Evolutionary conservation across 2,113 vertebrate genomes (phyloP).

Genomic region (Saguinus midas): DNA sequence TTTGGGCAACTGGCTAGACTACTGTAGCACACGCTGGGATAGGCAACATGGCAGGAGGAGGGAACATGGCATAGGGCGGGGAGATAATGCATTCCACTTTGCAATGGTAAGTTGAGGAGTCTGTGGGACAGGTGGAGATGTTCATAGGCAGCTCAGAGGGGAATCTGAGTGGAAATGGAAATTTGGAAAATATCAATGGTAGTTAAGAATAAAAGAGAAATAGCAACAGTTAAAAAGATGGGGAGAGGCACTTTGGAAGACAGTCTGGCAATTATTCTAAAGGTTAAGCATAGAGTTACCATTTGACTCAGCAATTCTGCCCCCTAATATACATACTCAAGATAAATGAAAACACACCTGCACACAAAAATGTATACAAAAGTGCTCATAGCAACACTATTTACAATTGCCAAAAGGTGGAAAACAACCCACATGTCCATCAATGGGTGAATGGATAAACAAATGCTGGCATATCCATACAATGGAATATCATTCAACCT

Average conservation of each 20-base stretch:
- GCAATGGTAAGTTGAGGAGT: neutral
- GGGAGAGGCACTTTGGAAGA: neutral
- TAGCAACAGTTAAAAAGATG: neutral
- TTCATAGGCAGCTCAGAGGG: neutral
- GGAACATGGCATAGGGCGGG: neutral
- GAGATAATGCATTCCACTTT: neutral
- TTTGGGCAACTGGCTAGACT: neutral
- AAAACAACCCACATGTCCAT: neutral
- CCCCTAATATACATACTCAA: neutral
- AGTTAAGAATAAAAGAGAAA: neutral
- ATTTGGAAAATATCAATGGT: neutral
- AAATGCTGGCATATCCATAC: neutral
- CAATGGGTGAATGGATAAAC: neutral
- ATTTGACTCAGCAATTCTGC: slow-evolving; percentile 28
- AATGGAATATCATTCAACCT: slow-evolving; percentile 12
- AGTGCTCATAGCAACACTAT: neutral
- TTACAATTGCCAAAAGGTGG: neutral
- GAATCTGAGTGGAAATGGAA: neutral
- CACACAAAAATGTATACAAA: neutral
- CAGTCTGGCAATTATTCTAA: neutral
- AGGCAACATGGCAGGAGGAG: neutral
- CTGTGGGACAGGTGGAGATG: neutral
- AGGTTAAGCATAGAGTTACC: neutral
- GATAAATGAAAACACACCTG: neutral
- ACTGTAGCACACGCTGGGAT: neutral